Evolutionary conservation across 2,113 vertebrate species (phyloP), one percentile per base, ranked within the genome.

Genomic region (Platycercus adscitus): DNA sequence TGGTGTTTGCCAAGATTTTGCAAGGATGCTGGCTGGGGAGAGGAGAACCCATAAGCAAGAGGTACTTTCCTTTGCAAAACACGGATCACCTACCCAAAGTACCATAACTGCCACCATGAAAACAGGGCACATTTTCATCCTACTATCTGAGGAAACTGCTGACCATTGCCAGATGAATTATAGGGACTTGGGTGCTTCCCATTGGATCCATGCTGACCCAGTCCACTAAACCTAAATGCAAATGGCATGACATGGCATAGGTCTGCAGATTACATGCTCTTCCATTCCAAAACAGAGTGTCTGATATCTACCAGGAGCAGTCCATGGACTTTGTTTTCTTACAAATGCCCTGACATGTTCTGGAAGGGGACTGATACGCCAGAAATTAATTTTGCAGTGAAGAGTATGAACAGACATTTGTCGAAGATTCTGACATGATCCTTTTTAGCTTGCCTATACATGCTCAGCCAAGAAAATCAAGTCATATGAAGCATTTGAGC

Each of bases 1-100:
- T 79, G 37, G 44, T 61, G 46, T 50, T 79, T 92, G 88, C 80
- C 92, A 94, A 58, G 61, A 17, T 81, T 52, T 56, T 72, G 24
- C 70, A 79, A 70, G 28, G 61, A 72, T 61, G 35, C n/a, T 79
- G 37, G 14, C 33, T 68, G 31, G 33, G 16, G 8, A 72, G 28
- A 72, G 53, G 7, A 91, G 35, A 47, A 69, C 1, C 0, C 7
- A 23, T 43, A 73, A 80, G n/a, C 24, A 73, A 49, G 76, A 77
- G 52, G 3, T 31, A 11, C 3, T 52, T 37, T 33, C 13, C n/a
- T 47, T 68, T 46, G 41, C 37, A 65, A 88, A 93, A 43, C 21
- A 31, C 4, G 4, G 11, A 11, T 17, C 20, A 33, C 31, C 44
- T 37, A 9, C 47, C 26, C 41, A 25, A 71, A 72, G 31, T 29